These are phyloP conservation scores for Leucophenga montana DNA, from an alignment of 2,888 invertebrate species.

Conservation along the genomic window DNA sequence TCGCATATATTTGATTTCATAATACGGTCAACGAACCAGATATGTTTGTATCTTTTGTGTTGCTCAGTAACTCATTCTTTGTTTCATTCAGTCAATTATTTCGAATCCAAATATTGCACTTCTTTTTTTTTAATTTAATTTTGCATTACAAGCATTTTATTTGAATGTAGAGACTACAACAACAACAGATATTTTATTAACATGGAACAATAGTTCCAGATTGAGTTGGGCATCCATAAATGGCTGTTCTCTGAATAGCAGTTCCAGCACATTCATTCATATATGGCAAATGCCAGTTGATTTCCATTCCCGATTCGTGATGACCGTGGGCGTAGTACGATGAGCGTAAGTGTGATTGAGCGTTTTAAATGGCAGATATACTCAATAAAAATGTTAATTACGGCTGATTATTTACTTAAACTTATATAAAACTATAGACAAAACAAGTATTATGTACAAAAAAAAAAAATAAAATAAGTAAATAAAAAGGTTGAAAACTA, in stretches of 20 bases:
- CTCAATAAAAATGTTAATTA: not conserved
- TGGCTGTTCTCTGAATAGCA: not conserved
- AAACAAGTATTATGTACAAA: no score
- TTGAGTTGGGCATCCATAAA: conserved; percentile 14
- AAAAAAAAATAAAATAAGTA: no score
- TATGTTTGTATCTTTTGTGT: not conserved
- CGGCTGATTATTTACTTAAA: not conserved
- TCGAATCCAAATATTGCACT: no score
- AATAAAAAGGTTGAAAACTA: no score
- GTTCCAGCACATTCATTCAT: no score
- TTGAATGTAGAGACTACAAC: not conserved
- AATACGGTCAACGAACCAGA: conserved; percentile 12
- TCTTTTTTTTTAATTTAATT: no score
- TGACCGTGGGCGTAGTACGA: conserved; percentile 16
- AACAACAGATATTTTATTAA: conserved; percentile 1
- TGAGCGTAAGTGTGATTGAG: not conserved
- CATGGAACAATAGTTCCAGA: conserved; percentile 1
- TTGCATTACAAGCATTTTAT: not conserved
- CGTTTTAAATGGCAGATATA: not conserved
- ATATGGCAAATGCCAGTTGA: conserved; percentile 15
- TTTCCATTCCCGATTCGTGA: conserved; percentile 1
- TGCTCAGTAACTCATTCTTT: no score
- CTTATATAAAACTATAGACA: no score
- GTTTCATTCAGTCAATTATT: no score
- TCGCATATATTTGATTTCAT: conserved; percentile 2